Percentiles rank a stretch among this genome's conserved stretches.
These are phyloP conservation scores for Macrosiphum euphorbiae DNA, from an alignment of 2,888 invertebrate species.

Conservation along the genomic window DNA sequence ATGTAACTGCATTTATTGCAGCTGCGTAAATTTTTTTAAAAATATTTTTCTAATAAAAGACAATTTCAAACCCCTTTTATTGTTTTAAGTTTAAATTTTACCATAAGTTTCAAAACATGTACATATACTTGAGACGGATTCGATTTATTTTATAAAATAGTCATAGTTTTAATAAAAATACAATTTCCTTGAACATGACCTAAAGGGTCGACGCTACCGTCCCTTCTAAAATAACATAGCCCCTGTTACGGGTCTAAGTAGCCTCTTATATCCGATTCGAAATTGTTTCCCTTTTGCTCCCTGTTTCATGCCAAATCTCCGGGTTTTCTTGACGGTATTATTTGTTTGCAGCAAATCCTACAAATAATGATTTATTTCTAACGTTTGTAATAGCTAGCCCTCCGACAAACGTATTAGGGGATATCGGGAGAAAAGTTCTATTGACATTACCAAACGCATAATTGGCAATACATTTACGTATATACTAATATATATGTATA, in stretches of 20 bases:
- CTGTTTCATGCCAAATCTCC: slow-evolving; percentile 59
- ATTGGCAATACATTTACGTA: slow-evolving; percentile 25
- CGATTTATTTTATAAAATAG: slow-evolving; percentile 24
- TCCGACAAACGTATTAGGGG: slow-evolving; percentile 54
- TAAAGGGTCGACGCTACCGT: slow-evolving; percentile 34
- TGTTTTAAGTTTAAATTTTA: background rate
- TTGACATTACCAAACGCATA: slow-evolving; percentile 45
- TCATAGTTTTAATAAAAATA: slow-evolving; percentile 60
- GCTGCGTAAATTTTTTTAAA: background rate
- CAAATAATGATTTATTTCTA: slow-evolving; percentile 63
- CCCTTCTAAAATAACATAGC: slow-evolving; percentile 47
- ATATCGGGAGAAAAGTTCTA: slow-evolving; percentile 35
- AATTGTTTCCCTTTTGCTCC: slow-evolving; percentile 61
- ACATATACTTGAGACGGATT: background rate
- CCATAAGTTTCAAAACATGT: background rate
- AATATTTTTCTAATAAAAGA: background rate
- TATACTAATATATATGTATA: background rate
- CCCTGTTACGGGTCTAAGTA: slow-evolving; percentile 62
- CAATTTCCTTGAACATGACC: slow-evolving; percentile 47
- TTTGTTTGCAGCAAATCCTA: slow-evolving; percentile 61
- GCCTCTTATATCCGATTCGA: slow-evolving; percentile 64
- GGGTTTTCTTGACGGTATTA: slow-evolving; percentile 63
- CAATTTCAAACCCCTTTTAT: background rate
- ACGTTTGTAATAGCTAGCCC: slow-evolving; percentile 60
- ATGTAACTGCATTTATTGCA: background rate